Evolutionary conservation across 1,140 invertebrate genomes (phyloP), one percentile per base, ranked within the genome.

Genomic region (Monochamus saltuarius): DNA sequence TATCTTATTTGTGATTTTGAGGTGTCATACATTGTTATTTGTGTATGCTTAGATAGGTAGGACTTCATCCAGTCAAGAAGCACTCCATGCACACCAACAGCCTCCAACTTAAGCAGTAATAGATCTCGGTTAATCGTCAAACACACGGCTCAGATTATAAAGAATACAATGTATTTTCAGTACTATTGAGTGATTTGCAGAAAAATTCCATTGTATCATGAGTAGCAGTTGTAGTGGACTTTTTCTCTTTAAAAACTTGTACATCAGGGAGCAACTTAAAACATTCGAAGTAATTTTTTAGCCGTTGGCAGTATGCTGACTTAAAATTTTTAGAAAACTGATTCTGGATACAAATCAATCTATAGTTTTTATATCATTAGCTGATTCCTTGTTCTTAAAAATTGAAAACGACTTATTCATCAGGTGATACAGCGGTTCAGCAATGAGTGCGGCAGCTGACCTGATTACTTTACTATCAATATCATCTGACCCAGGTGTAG

Each of bases 1-100:
- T 47, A 14, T 47, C 45, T 47, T 47, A n/a, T 47, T 47, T 47
- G 45, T 7, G 45, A 47, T 47, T 47, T 47, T 47, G 45, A 47
- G 45, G 17, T 47, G 16, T 19, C 16, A 17, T n/a, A n/a, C n/a
- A n/a, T n/a, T n/a, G n/a, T n/a, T 47, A 47, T 47, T 47, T 47
- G 45, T 47, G 45, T 47, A 47, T 22, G 16, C 7, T 47, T n/a
- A 47, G 45, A 47, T 47, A 47, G 45, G 6, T 47, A 47, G 7
- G 16, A 47, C 45, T 47, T 47, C 45, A 22, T 22, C 45, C 45
- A n/a, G 19, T 36, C 10, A 11, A 36, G n/a, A 36, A 14, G 50
- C 7, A 7, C 14, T 8, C 42, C 42, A 10, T 14, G 42, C 14
- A 45, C 42, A 8, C 42, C 13, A 7, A 45, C 14, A 10, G 8